Evolutionary conservation across 2,797 vertebrate genomes (phyloP).

Genomic region (Cichlasoma orientale): DNA sequence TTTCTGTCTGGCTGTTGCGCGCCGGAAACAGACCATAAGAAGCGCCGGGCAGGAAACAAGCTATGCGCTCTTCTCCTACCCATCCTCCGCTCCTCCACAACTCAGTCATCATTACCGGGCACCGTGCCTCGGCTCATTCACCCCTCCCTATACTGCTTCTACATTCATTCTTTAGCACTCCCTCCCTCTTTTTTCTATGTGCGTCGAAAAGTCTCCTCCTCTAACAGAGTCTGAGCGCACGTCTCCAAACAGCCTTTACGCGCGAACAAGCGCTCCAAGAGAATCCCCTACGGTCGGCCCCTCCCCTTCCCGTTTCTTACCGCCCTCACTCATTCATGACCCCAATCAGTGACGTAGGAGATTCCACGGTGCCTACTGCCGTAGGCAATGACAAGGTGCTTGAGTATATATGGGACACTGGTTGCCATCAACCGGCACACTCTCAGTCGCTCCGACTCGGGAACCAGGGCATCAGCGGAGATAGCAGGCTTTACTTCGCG

Average conservation of each 20-base stretch:
- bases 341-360: constrained; percentile 82
- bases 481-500: constrained; percentile 83
- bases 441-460: constrained; percentile 85
- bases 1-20: constrained; percentile 50
- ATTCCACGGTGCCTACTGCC: constrained; percentile 83
- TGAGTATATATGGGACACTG: constrained; percentile 76
- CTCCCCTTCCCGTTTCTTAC: constrained; percentile 78
- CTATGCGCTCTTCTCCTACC: constrained; percentile 70
- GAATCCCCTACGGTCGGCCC: constrained; percentile 69
- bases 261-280: constrained; percentile 66
- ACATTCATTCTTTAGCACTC: constrained; percentile 45
- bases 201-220: constrained; percentile 73
- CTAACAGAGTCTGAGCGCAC: constrained; percentile 57
- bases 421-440: constrained; percentile 74
- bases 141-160: constrained; percentile 45
- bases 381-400: constrained; percentile 77
- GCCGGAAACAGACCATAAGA: constrained; percentile 76
- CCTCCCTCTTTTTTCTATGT: constrained; percentile 51
- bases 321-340: constrained; percentile 82
- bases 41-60: constrained; percentile 66
- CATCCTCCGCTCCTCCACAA: constrained; percentile 74
- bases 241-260: constrained; percentile 77
- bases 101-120: constrained; percentile 79
- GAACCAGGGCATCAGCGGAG: constrained; percentile 87
- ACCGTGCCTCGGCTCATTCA: constrained; percentile 59